These are phyloP conservation scores for Sciurus carolinensis DNA, from an alignment of 2,797 vertebrate species.

Conservation along the genomic window DNA sequence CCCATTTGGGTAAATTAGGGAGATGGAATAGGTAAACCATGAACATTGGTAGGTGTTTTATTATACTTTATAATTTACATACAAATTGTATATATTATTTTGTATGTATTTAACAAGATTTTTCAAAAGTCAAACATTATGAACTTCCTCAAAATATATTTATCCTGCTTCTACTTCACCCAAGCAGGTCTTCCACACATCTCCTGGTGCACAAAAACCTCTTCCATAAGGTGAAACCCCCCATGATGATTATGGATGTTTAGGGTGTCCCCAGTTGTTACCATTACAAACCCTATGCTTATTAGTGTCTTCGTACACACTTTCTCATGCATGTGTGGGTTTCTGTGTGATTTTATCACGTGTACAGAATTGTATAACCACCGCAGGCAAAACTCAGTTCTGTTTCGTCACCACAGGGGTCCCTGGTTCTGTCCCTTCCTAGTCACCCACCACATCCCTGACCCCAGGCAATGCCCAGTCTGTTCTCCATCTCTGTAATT, in stretches of 20 bases:
- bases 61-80: too few relatives aligned
- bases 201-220: not conserved
- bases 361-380: not conserved
- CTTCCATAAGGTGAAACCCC: not conserved
- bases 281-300: not conserved
- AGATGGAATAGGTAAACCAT: too few relatives aligned
- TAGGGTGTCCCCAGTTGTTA: not conserved
- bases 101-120: too few relatives aligned
- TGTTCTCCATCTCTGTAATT: not conserved
- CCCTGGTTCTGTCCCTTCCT: not conserved
- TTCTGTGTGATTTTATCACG: not conserved
- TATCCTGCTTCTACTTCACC: not conserved
- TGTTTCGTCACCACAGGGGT: too few relatives aligned
- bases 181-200: not conserved
- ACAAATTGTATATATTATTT: too few relatives aligned
- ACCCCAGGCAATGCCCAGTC: not conserved
- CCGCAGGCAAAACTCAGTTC: not conserved
- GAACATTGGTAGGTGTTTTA: too few relatives aligned
- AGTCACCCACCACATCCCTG: not conserved
- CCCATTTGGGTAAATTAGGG: too few relatives aligned
- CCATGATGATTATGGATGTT: fast-evolving
- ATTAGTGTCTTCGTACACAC: not conserved
- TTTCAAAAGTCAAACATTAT: too few relatives aligned
- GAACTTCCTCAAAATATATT: too few relatives aligned
- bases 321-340: not conserved